Base-by-base conservation (phyloP, 2,797 vertebrate species). In the Gymnopithys bicolor region DNA sequence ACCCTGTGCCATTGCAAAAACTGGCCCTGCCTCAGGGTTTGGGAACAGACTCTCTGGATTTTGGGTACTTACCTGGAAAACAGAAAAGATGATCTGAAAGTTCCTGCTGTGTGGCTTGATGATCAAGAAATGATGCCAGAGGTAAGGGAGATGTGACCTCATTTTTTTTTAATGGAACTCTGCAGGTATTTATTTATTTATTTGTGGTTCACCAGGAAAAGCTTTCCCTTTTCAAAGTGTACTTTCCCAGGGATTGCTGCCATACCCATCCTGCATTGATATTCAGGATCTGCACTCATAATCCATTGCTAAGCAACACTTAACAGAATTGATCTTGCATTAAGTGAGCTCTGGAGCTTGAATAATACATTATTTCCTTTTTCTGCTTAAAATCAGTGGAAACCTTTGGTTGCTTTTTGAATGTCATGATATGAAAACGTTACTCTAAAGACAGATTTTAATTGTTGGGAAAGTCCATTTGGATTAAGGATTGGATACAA, bases 301-400 rank as follows among this genome's bases (percentile, higher is more conserved):
- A 96, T 88, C 94, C 96, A 96, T 97, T 96, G 95, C 96, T 97
- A 95, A 97, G 96, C 96, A 97, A 96, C 96, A 96, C 95, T 97
- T 97, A 97, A 96, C 94, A 96, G 96, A 96, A 96, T 94, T 95
- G 96, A 94, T 97, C 94, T 94, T 94, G 94, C 91, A 96, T 95
- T 96, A 95, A 96, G 90, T 80, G 93, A 90, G 87, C 83, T 96
- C 67, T 94, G 87, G 91, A 96, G 87, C 85, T 94, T 96, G 95
- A 96, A 96, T 95, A 96, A 97, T 96, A 93, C 85, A 96, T 96
- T 95, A 95, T 95, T 93, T 94, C 91, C 87, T 91, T 77, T 94
- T 94, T 91, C 77, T 93, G 25, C 87, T 95, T 91, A 69, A 56
- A 92, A 90, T 91, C 80, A 93, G 82, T 69, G 89, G 71, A 96